Percentiles rank a stretch among this genome's conserved stretches.
phyloP scores from a whole-genome alignment of 2,888 invertebrate genomes.

The Tetragonisca angustula region DNA sequence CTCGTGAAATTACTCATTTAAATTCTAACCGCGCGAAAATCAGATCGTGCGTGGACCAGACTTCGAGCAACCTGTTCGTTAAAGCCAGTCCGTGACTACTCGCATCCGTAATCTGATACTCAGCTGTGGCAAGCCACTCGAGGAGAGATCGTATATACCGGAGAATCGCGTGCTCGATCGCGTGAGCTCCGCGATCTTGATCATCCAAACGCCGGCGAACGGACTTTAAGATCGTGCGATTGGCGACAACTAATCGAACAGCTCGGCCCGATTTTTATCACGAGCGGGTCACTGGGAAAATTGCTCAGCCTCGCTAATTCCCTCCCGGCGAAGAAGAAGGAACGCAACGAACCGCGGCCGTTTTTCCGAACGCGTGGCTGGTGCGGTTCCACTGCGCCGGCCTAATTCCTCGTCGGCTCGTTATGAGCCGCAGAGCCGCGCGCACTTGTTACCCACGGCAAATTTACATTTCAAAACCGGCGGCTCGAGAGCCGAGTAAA shows the following conservation, averaged over 20 bases:
- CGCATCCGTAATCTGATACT: slow-evolving; percentile 12
- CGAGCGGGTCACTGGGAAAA: slow-evolving; percentile 1
- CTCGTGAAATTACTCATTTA: slow-evolving; percentile 26
- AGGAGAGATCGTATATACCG: not conserved
- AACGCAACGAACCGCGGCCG: slow-evolving; percentile 36
- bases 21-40: slow-evolving; percentile 45
- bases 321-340: not conserved
- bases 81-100: slow-evolving; percentile 34
- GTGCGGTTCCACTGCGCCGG: slow-evolving; percentile 29
- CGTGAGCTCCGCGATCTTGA: slow-evolving; percentile 64
- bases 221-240: slow-evolving; percentile 60
- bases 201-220: slow-evolving; percentile 48
- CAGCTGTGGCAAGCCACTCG: not conserved
- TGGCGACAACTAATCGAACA: not conserved
- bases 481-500: slow-evolving; percentile 38
- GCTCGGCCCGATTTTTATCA: not conserved
- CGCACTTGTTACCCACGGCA: slow-evolving; percentile 59
- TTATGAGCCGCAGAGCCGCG: slow-evolving; percentile 54
- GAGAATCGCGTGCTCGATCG: slow-evolving; percentile 29
- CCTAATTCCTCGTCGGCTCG: slow-evolving; percentile 58
- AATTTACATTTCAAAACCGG: slow-evolving; percentile 69
- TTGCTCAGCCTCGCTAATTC: slow-evolving; percentile 26
- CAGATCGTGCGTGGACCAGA: slow-evolving; percentile 53
- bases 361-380: slow-evolving; percentile 31
- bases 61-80: slow-evolving; percentile 27